A percentile compares a stretch with the other conserved stretches of the same genome.
Conservation (phyloP, 2,797 vertebrate species). For the Typhlichthys subterraneus region DNA sequence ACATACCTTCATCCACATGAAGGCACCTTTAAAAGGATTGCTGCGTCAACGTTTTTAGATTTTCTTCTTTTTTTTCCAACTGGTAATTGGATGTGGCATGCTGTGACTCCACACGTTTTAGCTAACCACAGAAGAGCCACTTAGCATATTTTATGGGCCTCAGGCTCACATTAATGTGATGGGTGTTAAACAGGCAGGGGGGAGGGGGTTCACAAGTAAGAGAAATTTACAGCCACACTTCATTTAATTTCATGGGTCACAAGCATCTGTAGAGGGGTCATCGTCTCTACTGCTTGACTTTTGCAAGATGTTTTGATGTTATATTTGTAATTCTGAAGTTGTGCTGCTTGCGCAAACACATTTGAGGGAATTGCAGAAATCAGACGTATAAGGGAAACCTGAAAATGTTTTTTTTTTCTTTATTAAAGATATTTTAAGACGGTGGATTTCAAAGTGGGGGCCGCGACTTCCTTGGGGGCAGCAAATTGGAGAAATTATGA, state of each 20-base stretch:
- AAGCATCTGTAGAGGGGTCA: constrained; percentile 45
- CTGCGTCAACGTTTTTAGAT: constrained; percentile 29
- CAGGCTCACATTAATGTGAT: constrained; percentile 56
- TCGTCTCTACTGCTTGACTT: constrained; percentile 36
- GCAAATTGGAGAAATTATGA: too few species aligned
- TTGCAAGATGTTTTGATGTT: constrained; percentile 13
- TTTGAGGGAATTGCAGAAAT: constrained; percentile 20
- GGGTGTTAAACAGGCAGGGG: constrained; percentile 52
- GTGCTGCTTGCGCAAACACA: not conserved
- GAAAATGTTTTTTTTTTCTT: too few species aligned
- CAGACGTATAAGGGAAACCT: too few species aligned
- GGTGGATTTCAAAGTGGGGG: too few species aligned
- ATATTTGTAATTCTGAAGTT: constrained; percentile 5
- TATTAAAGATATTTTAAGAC: too few species aligned
- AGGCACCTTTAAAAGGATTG: constrained; percentile 38
- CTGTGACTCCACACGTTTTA: constrained; percentile 51
- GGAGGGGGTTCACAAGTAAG: constrained; percentile 44
- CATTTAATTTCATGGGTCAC: constrained; percentile 66
- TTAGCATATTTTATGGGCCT: constrained; percentile 49
- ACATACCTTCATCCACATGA: constrained; percentile 36
- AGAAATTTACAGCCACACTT: constrained; percentile 58
- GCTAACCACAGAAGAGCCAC: constrained; percentile 34
- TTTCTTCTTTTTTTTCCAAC: constrained; percentile 26
- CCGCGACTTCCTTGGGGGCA: too few species aligned
- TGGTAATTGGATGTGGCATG: constrained; percentile 53